Conservation (phyloP, 2,888 invertebrate genomes). For the Ditylenchus weischeri region DNA sequence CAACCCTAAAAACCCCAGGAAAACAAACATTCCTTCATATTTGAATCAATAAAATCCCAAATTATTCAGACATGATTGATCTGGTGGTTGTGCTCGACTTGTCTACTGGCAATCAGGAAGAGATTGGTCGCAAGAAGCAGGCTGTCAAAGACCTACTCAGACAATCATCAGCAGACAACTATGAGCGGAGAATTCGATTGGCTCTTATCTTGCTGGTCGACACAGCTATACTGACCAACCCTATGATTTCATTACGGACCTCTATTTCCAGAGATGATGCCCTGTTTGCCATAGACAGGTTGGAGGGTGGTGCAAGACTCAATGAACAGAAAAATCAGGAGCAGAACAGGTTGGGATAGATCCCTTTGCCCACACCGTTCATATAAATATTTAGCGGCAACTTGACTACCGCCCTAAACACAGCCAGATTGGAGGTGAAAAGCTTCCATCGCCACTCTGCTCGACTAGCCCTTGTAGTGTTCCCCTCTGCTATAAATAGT, state of each 20-base stretch:
- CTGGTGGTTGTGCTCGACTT: conserved; percentile 34
- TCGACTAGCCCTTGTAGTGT: conserved; percentile 32
- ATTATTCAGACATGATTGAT: conserved; percentile 32
- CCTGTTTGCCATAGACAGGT: conserved; percentile 25
- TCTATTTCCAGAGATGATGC: conserved; percentile 29
- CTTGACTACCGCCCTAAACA: conserved; percentile 13
- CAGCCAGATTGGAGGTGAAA: background rate
- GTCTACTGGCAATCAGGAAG: conserved; percentile 28
- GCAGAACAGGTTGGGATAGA: background rate
- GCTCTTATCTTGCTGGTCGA: conserved; percentile 18
- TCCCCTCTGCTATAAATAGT: conserved; percentile 40
- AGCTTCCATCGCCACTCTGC: conserved; percentile 19
- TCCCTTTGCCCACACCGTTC: background rate
- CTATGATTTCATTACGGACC: conserved; percentile 17
- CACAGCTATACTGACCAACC: conserved; percentile 14
- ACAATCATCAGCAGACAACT: conserved; percentile 24
- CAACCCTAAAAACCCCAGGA: no score
- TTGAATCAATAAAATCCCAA: no score
- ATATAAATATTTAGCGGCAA: background rate
- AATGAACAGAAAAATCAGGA: no score
- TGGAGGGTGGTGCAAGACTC: conserved; percentile 14
- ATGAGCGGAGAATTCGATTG: conserved; percentile 27
- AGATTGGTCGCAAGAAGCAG: conserved; percentile 26
- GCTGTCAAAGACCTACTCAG: conserved; percentile 27
- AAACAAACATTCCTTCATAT: no score